A percentile compares a stretch with the other conserved stretches of the same genome.
Evolutionary conservation across 30 jellyfish, hydroid and myxozoan species (phyloP).

Genomic region (Hydra vulgaris): DNA sequence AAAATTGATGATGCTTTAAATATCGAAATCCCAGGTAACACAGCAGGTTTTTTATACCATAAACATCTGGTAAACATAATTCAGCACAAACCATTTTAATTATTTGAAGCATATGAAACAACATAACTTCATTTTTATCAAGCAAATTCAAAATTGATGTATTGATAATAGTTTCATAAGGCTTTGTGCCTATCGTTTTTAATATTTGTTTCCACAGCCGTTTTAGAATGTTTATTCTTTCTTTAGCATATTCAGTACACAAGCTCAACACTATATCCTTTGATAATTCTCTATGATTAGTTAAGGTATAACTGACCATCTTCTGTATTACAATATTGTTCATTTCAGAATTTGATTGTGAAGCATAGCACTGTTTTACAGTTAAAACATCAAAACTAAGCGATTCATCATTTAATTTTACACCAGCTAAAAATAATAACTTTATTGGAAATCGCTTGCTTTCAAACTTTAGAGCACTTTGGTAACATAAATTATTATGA

Average conservation of each 20-base stretch:
- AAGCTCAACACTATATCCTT: not conserved
- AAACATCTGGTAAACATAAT: not conserved
- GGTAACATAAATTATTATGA: not conserved
- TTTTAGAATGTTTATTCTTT: not conserved
- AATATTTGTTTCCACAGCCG: not conserved
- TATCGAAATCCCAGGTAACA: not conserved
- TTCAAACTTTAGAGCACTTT: not conserved
- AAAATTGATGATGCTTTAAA: not conserved
- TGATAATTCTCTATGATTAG: not conserved
- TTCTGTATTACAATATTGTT: too few species aligned
- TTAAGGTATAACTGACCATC: not conserved
- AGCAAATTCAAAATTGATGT: not conserved
- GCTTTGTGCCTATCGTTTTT: not conserved
- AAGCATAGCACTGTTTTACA: too few species aligned
- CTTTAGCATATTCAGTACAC: not conserved
- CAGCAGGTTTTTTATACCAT: not conserved
- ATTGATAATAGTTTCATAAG: not conserved
- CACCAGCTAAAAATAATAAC: slow-evolving; percentile 6
- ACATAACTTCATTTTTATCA: not conserved
- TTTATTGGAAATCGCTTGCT: slow-evolving; percentile 9
- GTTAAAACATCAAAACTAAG: not conserved
- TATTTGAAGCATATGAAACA: not conserved
- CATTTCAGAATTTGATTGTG: too few species aligned
- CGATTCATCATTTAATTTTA: not conserved
- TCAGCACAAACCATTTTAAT: not conserved